A percentile compares a stretch with the other conserved stretches of the same genome.
phyloP scores from a whole-genome alignment of 2,113 vertebrate genomes.

The Budorcas taxicolor region DNA sequence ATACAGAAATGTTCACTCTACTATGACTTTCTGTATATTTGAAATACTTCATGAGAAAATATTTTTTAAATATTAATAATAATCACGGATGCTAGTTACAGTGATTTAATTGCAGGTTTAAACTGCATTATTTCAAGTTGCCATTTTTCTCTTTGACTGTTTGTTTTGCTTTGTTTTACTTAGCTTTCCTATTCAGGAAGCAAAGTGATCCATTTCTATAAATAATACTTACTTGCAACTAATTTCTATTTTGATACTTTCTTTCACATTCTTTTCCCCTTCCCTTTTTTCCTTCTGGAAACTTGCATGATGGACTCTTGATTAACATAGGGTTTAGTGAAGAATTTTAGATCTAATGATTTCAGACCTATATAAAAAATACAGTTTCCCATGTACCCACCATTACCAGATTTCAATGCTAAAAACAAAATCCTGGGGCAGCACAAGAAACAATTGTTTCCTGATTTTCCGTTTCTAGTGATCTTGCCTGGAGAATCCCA shows the following conservation, averaged over 20 bases:
- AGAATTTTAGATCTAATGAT: background rate
- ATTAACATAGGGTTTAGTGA: background rate
- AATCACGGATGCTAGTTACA: background rate
- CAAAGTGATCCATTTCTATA: background rate
- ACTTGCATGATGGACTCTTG: background rate
- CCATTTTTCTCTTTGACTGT: background rate
- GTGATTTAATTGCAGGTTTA: constrained; percentile 2
- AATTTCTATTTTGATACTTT: background rate
- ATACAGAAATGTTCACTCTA: background rate
- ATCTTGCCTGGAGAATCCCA: no score
- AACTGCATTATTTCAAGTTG: background rate
- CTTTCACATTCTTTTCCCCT: background rate
- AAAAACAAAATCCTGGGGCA: background rate
- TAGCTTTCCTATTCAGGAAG: background rate
- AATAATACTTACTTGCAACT: background rate
- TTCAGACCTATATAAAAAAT: background rate
- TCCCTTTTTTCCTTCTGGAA: background rate
- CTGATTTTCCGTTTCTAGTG: background rate
- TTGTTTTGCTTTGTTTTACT: background rate
- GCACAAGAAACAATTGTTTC: background rate
- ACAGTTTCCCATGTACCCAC: background rate
- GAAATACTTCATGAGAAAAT: background rate
- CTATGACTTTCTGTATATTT: background rate
- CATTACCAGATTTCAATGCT: no score
- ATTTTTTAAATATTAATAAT: background rate